Base-by-base conservation (phyloP, 2,888 invertebrate species). In the Ochropleura leucogaster region DNA sequence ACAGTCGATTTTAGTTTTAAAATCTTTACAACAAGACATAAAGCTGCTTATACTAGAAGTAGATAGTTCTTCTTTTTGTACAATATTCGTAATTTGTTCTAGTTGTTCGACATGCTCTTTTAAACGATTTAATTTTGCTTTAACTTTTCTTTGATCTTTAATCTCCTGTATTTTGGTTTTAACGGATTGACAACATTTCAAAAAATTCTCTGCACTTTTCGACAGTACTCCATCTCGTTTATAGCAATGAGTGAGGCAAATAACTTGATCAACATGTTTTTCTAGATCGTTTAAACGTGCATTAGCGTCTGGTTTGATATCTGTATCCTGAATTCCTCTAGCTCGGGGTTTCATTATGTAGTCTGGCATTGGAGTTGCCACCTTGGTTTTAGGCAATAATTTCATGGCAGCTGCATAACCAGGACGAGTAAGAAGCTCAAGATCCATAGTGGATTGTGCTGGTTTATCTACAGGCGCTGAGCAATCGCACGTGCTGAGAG, bases 31-130 rank as follows among this genome's bases (percentile, higher is more conserved):
- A 14, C 86, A 83, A 1, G 68, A 70, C 18, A 90, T 72, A 72
- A 93, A 91, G 3, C 83, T 78, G 7, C 87, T 84, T 9, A 92
- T 75, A 62, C 88, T 90, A 7, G 68, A 10, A 12, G 87, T 76
- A 5, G 65, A 65, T 18, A 89, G 46, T 40, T 85, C 83, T 30
- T 84, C 81, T 16, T 84, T 57, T 74, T 87, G 75, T 5, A 86
- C 76, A 12, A 79, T 73, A n/a, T 51, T 64, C 2, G 89, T 87
- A 6, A 89, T 68, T 44, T 79, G 71, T 82, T 91, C 89, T 55
- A 91, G 68, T 49, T 85, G 71, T 30, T 63, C 60, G 0, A 90
- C 79, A 42, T 89, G 82, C 5, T 83, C 76, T 78, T 86, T 87
- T 8, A 90, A 84, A 65, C 77, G 73, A 44, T 84, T 78, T 44